These are phyloP conservation scores for Acleris literana DNA, from an alignment of 2,888 invertebrate species.

Conservation along the genomic window DNA sequence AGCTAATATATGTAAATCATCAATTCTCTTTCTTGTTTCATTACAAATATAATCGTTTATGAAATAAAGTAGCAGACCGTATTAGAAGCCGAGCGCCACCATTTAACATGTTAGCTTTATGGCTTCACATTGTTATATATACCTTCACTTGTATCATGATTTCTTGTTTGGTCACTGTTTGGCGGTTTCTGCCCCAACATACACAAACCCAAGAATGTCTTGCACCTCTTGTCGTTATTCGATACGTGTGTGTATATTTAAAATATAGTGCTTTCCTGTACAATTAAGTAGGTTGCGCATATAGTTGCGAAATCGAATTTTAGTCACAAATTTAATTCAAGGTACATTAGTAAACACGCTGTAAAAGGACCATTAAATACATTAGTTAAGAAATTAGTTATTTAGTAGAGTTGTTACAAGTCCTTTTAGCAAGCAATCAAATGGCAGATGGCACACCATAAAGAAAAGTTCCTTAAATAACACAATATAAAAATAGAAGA, in stretches of 20 bases:
- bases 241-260: neutral
- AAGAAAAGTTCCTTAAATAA: constrained; percentile 34
- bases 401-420: constrained; percentile 13
- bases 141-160: no score
- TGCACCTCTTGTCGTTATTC: neutral
- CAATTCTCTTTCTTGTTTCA: no score
- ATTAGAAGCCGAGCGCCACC: no score
- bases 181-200: no score
- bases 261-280: neutral
- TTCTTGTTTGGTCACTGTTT: no score
- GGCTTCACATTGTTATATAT: no score
- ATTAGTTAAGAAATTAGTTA: constrained; percentile 15
- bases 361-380: constrained; percentile 11
- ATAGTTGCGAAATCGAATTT: constrained; percentile 18
- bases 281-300: neutral
- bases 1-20: no score
- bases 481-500: constrained; percentile 38
- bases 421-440: constrained; percentile 28
- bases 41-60: no score
- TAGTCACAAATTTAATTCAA: constrained; percentile 11
- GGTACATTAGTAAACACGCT: constrained; percentile 21
- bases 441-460: constrained; percentile 33
- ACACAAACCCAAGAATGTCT: neutral
- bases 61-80: no score
- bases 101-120: no score